A percentile compares a stretch with the other conserved stretches of the same genome.
Evolutionary conservation across 92 coral and sea anemone genomes (phyloP).

Genomic region (Umimayanthus chanpuru): DNA sequence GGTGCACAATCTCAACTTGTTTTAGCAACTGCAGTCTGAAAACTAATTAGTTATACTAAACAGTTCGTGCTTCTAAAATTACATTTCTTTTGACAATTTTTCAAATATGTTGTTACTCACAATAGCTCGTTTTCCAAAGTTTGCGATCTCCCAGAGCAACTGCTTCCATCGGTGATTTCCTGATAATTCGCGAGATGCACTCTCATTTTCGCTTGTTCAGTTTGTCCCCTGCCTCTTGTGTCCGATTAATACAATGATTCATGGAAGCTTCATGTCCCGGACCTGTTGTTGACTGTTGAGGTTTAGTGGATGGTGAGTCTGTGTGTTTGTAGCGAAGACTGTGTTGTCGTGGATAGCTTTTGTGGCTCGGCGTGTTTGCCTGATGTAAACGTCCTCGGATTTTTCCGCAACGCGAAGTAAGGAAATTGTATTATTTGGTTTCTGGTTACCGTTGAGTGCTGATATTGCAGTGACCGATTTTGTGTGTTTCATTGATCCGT

Average conservation of each 20-base stretch:
- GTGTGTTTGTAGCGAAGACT: background rate
- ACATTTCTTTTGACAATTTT: background rate
- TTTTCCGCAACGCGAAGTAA: too few species aligned
- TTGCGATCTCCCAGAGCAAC: background rate
- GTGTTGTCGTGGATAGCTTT: background rate
- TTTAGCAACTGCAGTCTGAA: background rate
- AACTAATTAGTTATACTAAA: too few species aligned
- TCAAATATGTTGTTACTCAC: background rate
- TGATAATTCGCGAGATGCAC: background rate
- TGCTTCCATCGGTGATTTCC: background rate
- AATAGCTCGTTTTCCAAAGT: background rate
- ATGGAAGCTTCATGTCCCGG: background rate
- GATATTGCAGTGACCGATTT: background rate
- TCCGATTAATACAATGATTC: background rate
- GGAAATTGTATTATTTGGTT: too few species aligned
- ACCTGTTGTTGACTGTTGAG: too few species aligned
- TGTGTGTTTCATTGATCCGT: too few species aligned
- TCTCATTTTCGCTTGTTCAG: background rate
- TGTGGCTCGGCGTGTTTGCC: background rate
- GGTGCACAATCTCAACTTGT: background rate
- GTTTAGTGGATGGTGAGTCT: background rate
- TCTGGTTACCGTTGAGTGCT: background rate
- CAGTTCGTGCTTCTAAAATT: background rate
- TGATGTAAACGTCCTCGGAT: background rate
- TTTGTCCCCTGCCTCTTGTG: background rate